Conservation (phyloP, 2,797 vertebrate genomes). For the Manis pentadactyla region DNA sequence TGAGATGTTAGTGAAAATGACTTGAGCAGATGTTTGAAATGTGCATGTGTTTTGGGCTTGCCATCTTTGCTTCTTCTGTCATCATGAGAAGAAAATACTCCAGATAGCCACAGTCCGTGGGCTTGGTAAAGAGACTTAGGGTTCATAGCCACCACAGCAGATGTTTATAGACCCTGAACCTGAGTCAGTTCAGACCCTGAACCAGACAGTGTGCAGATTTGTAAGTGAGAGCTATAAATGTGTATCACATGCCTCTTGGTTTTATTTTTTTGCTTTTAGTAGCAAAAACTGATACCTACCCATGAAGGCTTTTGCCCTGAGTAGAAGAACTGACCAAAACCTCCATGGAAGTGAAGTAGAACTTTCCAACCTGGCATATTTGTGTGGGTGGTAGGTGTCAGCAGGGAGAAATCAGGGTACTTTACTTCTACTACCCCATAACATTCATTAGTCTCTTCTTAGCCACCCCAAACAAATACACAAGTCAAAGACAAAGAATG, state of each 20-base stretch:
- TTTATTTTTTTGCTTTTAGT: background rate
- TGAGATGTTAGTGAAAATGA: background rate
- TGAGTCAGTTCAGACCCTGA: background rate
- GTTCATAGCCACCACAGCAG: background rate
- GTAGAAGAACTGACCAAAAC: background rate
- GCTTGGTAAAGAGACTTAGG: background rate
- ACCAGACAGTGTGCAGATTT: background rate
- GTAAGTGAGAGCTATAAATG: background rate
- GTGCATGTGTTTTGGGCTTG: background rate
- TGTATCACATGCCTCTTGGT: background rate
- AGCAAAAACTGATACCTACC: background rate
- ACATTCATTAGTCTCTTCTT: background rate
- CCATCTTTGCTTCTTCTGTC: background rate
- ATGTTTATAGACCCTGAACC: background rate
- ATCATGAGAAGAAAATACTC: background rate
- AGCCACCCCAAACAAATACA: background rate
- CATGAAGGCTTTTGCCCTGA: background rate
- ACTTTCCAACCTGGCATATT: background rate
- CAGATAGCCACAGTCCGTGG: background rate
- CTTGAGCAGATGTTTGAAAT: background rate
- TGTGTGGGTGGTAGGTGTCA: background rate
- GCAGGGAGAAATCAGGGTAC: background rate
- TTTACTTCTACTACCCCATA: background rate
- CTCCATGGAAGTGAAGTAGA: background rate
- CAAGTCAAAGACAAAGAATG: background rate